Conservation (phyloP, 2,113 vertebrate species). For the Rallus limicola region DNA sequence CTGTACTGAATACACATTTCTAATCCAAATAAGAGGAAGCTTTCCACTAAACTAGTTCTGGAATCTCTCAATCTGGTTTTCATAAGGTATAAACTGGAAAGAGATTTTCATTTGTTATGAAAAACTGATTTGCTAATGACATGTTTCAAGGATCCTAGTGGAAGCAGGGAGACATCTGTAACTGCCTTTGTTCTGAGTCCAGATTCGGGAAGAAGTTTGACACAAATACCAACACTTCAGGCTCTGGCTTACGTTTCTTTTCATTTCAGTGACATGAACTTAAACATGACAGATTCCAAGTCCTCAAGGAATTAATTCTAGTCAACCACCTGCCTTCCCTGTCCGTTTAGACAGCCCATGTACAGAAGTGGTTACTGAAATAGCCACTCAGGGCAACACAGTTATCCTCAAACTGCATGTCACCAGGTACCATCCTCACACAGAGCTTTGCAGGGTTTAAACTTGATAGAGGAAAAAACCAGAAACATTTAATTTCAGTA, state of each 20-base stretch:
- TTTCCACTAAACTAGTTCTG: neutral
- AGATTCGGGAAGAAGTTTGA: neutral
- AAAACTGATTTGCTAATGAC: neutral
- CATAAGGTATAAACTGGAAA: neutral
- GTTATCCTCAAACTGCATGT: neutral
- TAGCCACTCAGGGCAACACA: neutral
- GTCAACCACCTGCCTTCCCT: neutral
- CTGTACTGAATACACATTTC: fast-evolving
- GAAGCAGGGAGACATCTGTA: neutral
- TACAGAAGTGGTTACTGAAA: neutral
- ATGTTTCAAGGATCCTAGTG: neutral
- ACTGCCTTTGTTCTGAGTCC: neutral
- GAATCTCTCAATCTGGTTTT: neutral
- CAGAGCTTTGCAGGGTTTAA: neutral
- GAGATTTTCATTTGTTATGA: neutral
- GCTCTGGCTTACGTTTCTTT: neutral
- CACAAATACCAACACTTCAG: neutral
- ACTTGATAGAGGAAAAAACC: neutral
- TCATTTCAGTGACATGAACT: neutral
- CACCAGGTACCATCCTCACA: neutral
- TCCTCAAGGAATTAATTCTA: neutral
- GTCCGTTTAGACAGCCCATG: neutral
- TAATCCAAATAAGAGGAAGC: neutral
- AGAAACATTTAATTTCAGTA: neutral
- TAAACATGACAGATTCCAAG: neutral